Evolutionary conservation across 2,797 vertebrate species (phyloP), one percentile per base, ranked within the genome.

Genomic region (Enteromius thamalakanensis): DNA sequence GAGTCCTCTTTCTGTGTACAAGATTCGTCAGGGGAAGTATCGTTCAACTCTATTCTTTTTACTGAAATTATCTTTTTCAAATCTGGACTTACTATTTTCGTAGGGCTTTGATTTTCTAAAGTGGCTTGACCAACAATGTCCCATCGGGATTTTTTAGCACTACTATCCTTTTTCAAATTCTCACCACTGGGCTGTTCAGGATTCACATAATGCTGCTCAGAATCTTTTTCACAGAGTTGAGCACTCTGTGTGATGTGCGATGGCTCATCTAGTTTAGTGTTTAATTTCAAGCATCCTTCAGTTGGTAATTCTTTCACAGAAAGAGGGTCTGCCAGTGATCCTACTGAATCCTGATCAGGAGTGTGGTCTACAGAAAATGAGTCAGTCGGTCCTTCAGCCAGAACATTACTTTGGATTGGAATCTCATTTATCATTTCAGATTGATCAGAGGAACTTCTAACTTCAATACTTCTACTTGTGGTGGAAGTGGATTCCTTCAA

Each of bases 111-210:
- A 86, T 80, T 86, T 78, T 93, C 93, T 21, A 60, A 84, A 15
- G 45, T 76, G 69, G 93, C 89, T 86, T 95, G 90, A 53, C 95
- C 94, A 79, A 95, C 93, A 84, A 95, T 96, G 89, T 96, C 95
- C 95, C 95, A 96, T 19, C 95, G 81, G 7, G 94, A 95, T 87
- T 90, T 95, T 92, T 92, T 95, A 49, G 87, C 77, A 51, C 86
- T 72, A 71, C 75, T 72, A 84, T 62, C 84, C 68, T 60, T 91
- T 85, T 90, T 94, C 53, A 86, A 60, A 14, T 64, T 17, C 51
- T 87, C 91, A 40, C 64, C 34, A 75, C 74, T 90, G 72, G 89
- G 90, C 55, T 90, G 87, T 85, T 84, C 91, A 86, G 79, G 40
- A 10, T 70, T 88, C 42, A 42, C 45, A 17, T 71, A 81, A 23